These are phyloP conservation scores for Poecilus cupreus DNA, from an alignment of 2,888 invertebrate genomes.

Conservation along the genomic window DNA sequence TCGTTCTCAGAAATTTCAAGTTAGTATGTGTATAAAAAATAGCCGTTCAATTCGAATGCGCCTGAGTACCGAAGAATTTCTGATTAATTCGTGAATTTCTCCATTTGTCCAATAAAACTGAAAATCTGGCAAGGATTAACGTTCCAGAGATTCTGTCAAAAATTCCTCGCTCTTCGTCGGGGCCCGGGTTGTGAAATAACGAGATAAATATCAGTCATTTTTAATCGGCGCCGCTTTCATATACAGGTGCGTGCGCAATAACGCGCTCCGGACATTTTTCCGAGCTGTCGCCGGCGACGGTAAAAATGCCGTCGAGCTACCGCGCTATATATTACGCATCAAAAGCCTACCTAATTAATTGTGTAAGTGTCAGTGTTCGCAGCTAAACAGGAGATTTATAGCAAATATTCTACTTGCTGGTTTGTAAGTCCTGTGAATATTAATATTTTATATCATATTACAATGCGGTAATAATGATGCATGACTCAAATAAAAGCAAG, in stretches of 20 bases:
- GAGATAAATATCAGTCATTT: slow-evolving; percentile 35
- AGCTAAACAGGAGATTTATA: slow-evolving; percentile 48
- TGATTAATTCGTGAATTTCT: slow-evolving; percentile 1
- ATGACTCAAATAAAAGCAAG: slow-evolving; percentile 50
- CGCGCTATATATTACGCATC: slow-evolving; percentile 12
- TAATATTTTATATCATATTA: slow-evolving; percentile 55
- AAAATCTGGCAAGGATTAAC: slow-evolving; percentile 21
- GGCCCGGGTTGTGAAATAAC: slow-evolving; percentile 3
- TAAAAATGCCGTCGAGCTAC: slow-evolving; percentile 17
- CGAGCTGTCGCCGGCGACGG: not conserved
- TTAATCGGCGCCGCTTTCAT: not conserved
- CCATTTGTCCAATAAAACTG: slow-evolving; percentile 19
- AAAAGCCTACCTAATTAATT: slow-evolving; percentile 34
- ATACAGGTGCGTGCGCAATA: not conserved
- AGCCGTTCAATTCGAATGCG: not conserved
- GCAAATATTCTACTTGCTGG: slow-evolving; percentile 44
- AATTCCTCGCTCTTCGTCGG: not conserved
- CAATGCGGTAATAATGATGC: slow-evolving; percentile 53
- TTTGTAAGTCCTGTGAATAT: slow-evolving; percentile 51
- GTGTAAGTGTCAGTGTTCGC: slow-evolving; percentile 29
- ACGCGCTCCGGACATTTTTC: not conserved
- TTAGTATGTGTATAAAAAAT: not conserved
- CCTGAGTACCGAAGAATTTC: slow-evolving; percentile 5
- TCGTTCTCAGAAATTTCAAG: not conserved
- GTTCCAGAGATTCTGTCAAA: slow-evolving; percentile 5